Conservation (phyloP, 2,797 vertebrate species). For the Pampus argenteus region DNA sequence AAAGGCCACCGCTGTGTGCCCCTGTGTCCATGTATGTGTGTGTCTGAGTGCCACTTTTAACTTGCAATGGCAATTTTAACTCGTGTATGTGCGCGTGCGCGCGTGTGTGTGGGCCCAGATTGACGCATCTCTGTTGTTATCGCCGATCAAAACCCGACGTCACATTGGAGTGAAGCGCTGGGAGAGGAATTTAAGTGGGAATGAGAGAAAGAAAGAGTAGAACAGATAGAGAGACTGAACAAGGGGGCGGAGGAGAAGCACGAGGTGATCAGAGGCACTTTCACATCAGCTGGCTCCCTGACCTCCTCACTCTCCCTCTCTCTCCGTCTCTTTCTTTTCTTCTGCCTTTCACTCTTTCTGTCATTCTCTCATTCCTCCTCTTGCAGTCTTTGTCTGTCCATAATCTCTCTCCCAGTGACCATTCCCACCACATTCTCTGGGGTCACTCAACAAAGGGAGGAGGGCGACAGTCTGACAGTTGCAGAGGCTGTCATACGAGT, state of each 20-base stretch:
- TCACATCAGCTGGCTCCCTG: conserved; percentile 79
- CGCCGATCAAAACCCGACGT: conserved; percentile 73
- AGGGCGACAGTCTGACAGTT: conserved; percentile 73
- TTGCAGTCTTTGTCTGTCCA: conserved; percentile 62
- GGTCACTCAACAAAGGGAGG: conserved; percentile 79
- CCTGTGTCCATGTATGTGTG: conserved; percentile 53
- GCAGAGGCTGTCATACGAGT: conserved; percentile 71
- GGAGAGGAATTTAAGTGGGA: conserved; percentile 85
- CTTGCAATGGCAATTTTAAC: conserved; percentile 31
- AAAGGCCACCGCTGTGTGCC: conserved; percentile 76
- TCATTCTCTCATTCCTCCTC: conserved; percentile 63
- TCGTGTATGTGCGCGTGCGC: conserved; percentile 30
- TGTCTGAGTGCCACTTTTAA: conserved; percentile 38
- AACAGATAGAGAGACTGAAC: conserved; percentile 74
- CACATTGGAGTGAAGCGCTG: conserved; percentile 76
- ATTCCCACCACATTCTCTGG: conserved; percentile 80
- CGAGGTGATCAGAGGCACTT: conserved; percentile 81
- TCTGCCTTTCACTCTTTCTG: conserved; percentile 61
- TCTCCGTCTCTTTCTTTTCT: conserved; percentile 51
- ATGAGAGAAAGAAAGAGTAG: conserved; percentile 72
- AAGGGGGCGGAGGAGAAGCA: conserved; percentile 78
- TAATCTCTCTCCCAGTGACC: conserved; percentile 76
- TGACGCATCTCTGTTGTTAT: conserved; percentile 82
- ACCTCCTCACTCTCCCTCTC: conserved; percentile 53
- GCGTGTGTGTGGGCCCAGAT: conserved; percentile 70